Evolutionary conservation across 1,140 invertebrate species (phyloP).

Genomic region (Kradibia gibbosae): DNA sequence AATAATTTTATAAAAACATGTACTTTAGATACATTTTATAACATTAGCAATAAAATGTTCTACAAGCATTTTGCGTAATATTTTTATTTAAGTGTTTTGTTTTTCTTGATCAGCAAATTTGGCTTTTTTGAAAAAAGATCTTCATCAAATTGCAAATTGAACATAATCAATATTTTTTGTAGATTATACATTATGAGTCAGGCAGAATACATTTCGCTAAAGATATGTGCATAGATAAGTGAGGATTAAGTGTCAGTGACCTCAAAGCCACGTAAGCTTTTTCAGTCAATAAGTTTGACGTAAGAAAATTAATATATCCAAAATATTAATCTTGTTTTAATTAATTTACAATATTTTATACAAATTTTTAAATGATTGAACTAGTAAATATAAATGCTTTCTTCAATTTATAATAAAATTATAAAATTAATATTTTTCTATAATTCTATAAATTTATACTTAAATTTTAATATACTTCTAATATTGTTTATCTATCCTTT

Average conservation of each 20-base stretch:
- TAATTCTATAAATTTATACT: too few species aligned
- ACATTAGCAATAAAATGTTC: background rate
- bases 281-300: slow-evolving; percentile 21
- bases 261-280: slow-evolving; percentile 38
- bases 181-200: slow-evolving; percentile 2
- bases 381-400: too few species aligned
- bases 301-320: background rate
- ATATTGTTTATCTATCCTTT: too few species aligned
- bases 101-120: background rate
- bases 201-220: slow-evolving; percentile 9
- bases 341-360: too few species aligned
- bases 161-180: slow-evolving; percentile 16
- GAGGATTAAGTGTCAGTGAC: slow-evolving; percentile 58
- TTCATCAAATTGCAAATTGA: background rate
- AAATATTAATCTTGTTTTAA: too few species aligned
- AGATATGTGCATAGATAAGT: slow-evolving; percentile 66
- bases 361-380: too few species aligned
- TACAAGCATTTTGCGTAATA: background rate
- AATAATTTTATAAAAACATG: too few species aligned
- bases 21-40: too few species aligned
- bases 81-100: background rate
- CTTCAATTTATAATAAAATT: too few species aligned
- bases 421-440: too few species aligned
- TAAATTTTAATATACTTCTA: too few species aligned
- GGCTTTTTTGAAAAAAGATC: background rate